Conservation (phyloP, 2,113 vertebrate genomes). For the Dryoscopus gambensis region DNA sequence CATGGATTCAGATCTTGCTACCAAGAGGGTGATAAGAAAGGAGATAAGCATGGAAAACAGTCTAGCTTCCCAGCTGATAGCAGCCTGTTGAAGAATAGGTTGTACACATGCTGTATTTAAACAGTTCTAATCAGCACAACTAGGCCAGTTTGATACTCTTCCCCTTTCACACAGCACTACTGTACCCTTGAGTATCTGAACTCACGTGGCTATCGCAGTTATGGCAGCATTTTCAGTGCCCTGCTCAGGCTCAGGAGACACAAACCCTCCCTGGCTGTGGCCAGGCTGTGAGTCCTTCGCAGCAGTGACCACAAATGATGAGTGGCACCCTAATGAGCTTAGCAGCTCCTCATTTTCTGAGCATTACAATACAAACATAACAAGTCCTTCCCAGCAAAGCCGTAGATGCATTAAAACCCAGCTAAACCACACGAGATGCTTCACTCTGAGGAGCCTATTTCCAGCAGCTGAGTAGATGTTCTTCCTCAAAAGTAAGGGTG, state of each 20-base stretch:
- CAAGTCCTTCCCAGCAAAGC: neutral
- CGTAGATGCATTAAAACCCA: neutral
- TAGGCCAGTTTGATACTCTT: neutral
- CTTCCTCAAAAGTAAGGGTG: constrained; percentile 22
- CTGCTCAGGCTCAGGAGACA: neutral
- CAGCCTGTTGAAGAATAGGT: neutral
- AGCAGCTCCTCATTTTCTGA: constrained; percentile 7
- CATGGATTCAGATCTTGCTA: neutral
- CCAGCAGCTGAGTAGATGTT: neutral
- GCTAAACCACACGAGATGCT: neutral
- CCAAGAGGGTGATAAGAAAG: neutral
- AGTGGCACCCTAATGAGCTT: neutral
- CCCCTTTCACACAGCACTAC: neutral
- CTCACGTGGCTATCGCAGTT: neutral
- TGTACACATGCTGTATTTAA: constrained; percentile 26
- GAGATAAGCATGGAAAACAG: constrained; percentile 19
- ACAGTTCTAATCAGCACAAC: constrained; percentile 26
- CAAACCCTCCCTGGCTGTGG: neutral
- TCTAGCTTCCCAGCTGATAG: neutral
- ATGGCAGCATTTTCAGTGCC: neutral
- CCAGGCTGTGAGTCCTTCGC: neutral
- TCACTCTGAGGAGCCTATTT: neutral
- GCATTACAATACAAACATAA: neutral
- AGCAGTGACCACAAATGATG: neutral
- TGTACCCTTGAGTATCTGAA: neutral